A percentile compares a stretch with the other conserved stretches of the same genome.
Conservation (phyloP, 2,888 invertebrate species). For the Cyaniris semiargus region DNA sequence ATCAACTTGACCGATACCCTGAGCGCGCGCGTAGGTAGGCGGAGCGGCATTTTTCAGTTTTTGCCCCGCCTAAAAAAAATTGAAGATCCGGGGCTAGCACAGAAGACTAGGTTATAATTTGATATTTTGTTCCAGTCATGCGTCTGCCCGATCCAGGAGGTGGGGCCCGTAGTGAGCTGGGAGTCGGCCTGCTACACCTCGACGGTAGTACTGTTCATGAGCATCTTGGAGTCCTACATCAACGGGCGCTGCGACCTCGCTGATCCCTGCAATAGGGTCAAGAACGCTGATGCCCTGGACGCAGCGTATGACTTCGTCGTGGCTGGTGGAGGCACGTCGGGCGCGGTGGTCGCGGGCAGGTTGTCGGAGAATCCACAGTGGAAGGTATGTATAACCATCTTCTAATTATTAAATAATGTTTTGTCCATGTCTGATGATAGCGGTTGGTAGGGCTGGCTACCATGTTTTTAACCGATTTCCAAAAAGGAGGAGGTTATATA, state of each 20-base stretch:
- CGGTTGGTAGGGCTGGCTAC: too few relatives aligned
- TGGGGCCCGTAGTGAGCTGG: constrained; percentile 80
- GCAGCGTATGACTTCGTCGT: constrained; percentile 84
- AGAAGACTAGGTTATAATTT: too few relatives aligned
- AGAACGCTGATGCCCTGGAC: constrained; percentile 62
- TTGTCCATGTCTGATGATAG: too few relatives aligned
- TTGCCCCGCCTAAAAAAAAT: too few relatives aligned
- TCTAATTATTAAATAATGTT: too few relatives aligned
- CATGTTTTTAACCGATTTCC: too few relatives aligned
- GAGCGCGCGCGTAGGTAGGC: too few relatives aligned
- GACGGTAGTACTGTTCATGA: constrained; percentile 80
- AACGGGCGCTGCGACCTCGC: constrained; percentile 80
- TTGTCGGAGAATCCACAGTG: constrained; percentile 84
- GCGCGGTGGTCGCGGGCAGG: constrained; percentile 82
- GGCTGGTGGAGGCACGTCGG: constrained; percentile 84
- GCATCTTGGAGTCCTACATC: constrained; percentile 82
- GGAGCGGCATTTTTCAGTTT: too few relatives aligned
- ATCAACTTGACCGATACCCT: too few relatives aligned
- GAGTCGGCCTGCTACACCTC: constrained; percentile 80
- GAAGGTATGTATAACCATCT: constrained; percentile 63
- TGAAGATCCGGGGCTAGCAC: too few relatives aligned
- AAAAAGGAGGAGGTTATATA: too few relatives aligned
- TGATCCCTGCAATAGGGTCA: constrained; percentile 82
- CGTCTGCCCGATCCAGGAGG: constrained; percentile 76
- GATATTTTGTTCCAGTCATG: constrained; percentile 62